Evolutionary conservation across 2,888 invertebrate species (phyloP), one percentile per base, ranked within the genome.

Genomic region (Epirrhoe tristata): DNA sequence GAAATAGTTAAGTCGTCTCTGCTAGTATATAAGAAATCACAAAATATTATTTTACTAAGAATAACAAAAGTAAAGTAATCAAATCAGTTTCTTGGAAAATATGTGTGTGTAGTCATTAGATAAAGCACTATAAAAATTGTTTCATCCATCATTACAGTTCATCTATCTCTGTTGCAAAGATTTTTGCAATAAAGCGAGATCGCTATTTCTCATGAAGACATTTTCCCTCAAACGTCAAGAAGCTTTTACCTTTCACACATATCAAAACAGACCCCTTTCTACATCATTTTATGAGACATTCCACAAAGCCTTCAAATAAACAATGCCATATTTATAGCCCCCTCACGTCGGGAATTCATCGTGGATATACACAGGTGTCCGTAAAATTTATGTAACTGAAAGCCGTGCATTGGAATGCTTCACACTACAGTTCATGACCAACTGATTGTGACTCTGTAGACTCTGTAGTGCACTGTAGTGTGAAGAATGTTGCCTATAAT

Each of bases 241-340:
- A 65, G 67, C 71, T 67, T 70, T 63, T 70, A 70, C 70, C 70
- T 73, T 68, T 54, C 66, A 59, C 66, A 63, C 66, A 63, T 71
- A 68, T 70, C 66, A 58, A 58, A 68, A 64, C 51, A 62, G 32
- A 71, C 59, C 61, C 69, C 65, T 58, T 67, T 67, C 53, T 52
- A 65, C 68, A 67, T 70, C 64, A 72, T 72, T 63, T 67, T 72
- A 67, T 65, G 67, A 74, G 67, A 72, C 72, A 72, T 74, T 70
- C 70, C 69, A 57, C 51, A 34, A 62, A 64, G 56, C 69, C 55
- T 70, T 74, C 67, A 53, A 60, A 66, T 73, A 71, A 74, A 74
- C 72, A 74, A 72, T 72, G 67, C 62, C 52, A 54, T 65, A 67
- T 70, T 67, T 70, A 67, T 66, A 69, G 66, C 63, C 56, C 36